Percentiles rank a stretch among this genome's conserved stretches.
Evolutionary conservation across 2,113 vertebrate genomes (phyloP).

Genomic region (Apaloderma vittatum): DNA sequence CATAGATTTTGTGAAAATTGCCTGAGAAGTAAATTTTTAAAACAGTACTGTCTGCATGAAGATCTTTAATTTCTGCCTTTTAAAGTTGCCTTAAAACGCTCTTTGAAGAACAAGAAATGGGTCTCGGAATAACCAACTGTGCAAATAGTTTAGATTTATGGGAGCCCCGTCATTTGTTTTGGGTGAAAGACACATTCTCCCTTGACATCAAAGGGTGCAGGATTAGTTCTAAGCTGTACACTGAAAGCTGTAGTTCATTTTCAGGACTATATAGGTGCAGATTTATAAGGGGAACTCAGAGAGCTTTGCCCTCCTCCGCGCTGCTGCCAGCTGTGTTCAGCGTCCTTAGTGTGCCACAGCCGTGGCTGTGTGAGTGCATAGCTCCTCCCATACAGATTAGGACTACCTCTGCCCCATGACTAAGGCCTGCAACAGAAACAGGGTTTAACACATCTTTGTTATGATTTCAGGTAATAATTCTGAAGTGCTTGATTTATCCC

Average conservation of each 20-base stretch:
- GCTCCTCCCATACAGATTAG: constrained; percentile 21
- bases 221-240: background rate
- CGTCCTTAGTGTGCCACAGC: background rate
- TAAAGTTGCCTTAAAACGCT: background rate
- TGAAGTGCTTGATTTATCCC: background rate
- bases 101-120: background rate
- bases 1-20: background rate
- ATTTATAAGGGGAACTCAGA: background rate
- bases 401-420: constrained; percentile 11
- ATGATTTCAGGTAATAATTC: background rate
- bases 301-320: background rate
- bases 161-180: background rate
- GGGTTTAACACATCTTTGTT: background rate
- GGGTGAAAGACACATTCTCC: background rate
- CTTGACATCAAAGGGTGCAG: background rate
- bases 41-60: background rate
- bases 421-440: background rate
- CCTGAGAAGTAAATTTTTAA: background rate
- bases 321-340: background rate
- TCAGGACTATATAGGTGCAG: background rate
- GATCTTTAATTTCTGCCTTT: background rate
- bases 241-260: background rate
- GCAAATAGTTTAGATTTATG: background rate
- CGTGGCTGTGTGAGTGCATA: background rate
- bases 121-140: background rate